These are phyloP conservation scores for Sebastes aleutianus DNA, from an alignment of 2,797 vertebrate genomes.

Conservation along the genomic window DNA sequence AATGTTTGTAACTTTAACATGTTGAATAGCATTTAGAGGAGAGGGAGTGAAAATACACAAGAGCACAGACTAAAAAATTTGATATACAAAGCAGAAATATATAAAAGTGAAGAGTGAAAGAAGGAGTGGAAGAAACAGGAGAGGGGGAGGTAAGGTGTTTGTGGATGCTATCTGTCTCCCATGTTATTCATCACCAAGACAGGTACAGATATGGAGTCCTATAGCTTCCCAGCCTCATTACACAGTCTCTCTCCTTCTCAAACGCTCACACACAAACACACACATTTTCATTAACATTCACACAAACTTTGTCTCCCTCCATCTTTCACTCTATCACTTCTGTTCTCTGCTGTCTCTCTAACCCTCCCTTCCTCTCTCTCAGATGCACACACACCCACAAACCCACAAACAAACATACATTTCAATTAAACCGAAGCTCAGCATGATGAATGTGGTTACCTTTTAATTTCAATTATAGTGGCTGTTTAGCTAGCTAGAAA, in stretches of 20 bases:
- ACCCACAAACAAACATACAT: conserved; percentile 64
- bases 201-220: conserved; percentile 66
- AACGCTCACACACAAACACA: conserved; percentile 17
- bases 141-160: conserved; percentile 10
- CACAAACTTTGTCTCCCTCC: conserved; percentile 43
- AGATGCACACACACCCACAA: neutral
- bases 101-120: neutral
- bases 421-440: conserved; percentile 78
- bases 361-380: neutral
- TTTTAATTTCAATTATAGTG: conserved; percentile 84
- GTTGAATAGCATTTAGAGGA: neutral
- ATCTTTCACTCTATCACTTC: conserved; percentile 37
- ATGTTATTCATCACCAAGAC: conserved; percentile 68
- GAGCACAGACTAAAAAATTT: neutral
- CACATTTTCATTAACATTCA: conserved; percentile 42
- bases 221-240: conserved; percentile 56
- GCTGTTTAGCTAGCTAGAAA: conserved; percentile 70
- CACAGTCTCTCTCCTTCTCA: conserved; percentile 38
- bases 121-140: neutral
- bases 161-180: conserved; percentile 45
- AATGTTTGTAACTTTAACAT: neutral
- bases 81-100: neutral
- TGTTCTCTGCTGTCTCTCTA: conserved; percentile 4
- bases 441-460: conserved; percentile 82
- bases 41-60: neutral